A percentile compares a stretch with the other conserved stretches of the same genome.
phyloP scores from a whole-genome alignment of 2,113 vertebrate species.

The Myrmophylax atrothorax region DNA sequence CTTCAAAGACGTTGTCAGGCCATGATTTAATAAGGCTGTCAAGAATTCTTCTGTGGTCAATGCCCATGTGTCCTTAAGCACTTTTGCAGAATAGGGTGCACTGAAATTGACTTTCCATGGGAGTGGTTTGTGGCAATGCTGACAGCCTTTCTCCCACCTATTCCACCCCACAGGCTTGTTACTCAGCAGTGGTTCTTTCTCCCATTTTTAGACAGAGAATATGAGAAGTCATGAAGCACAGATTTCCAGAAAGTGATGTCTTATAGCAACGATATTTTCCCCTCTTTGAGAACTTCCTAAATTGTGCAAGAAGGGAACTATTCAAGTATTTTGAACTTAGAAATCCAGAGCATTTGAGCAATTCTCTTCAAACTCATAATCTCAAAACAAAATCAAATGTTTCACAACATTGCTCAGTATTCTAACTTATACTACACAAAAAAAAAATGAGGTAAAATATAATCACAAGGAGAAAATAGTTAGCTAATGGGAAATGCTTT shows the following conservation, averaged over 20 bases:
- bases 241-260: not conserved
- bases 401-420: not conserved
- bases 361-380: not conserved
- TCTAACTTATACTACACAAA: not conserved
- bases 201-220: not conserved
- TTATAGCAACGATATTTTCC: not conserved
- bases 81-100: not conserved
- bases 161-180: not conserved
- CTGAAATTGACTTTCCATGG: not conserved
- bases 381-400: not conserved
- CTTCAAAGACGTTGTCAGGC: not conserved
- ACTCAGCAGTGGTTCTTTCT: not conserved
- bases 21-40: not conserved
- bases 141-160: not conserved
- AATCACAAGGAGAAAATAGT: not conserved
- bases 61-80: not conserved
- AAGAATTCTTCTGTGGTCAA: not conserved
- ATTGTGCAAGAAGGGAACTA: not conserved
- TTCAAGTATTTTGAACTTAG: not conserved
- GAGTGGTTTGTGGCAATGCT: not conserved
- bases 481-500: not conserved
- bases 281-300: not conserved
- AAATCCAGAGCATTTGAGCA: not conserved
- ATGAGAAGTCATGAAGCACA: accelerated
- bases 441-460: not conserved